These are phyloP conservation scores for Drosophila leontia DNA, from an alignment of 1,140 invertebrate species.

Conservation along the genomic window DNA sequence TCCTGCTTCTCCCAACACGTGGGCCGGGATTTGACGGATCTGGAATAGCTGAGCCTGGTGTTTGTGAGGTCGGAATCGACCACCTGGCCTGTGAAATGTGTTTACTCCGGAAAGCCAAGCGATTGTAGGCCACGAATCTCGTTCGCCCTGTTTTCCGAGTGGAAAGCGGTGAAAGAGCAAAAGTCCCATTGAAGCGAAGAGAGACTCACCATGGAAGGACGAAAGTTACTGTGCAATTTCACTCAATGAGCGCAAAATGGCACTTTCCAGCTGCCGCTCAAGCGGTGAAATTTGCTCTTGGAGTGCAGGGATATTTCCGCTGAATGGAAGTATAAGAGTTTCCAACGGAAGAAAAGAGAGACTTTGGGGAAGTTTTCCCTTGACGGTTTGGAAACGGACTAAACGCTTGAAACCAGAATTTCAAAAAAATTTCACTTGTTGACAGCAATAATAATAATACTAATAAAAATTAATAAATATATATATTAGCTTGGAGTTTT, in stretches of 20 bases:
- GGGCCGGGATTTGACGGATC: slow-evolving; percentile 8
- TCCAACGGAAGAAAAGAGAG: slow-evolving; percentile 4
- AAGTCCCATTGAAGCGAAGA: slow-evolving; percentile 22
- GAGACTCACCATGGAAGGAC: not conserved
- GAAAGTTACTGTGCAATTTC: slow-evolving; percentile 1
- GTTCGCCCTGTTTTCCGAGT: slow-evolving; percentile 6
- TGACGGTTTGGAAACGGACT: slow-evolving; percentile 41
- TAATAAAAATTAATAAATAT: not conserved
- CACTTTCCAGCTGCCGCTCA: slow-evolving; percentile 9
- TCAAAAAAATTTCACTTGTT: slow-evolving; percentile 56
- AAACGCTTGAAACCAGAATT: slow-evolving; percentile 24
- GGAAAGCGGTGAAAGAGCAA: slow-evolving; percentile 49
- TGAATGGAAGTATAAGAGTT: slow-evolving; percentile 69
- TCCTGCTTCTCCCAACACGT: not conserved
- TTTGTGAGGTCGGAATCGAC: slow-evolving; percentile 1
- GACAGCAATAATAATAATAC: slow-evolving; percentile 16
- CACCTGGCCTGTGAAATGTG: slow-evolving; percentile 8
- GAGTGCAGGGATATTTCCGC: slow-evolving; percentile 12
- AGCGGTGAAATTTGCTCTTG: slow-evolving; percentile 58
- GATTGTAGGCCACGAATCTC: slow-evolving; percentile 66
- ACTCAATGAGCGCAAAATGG: slow-evolving; percentile 23
- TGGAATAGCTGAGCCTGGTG: not conserved
- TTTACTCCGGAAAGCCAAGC: slow-evolving; percentile 51
- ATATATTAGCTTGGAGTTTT: not conserved
- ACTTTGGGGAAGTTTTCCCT: slow-evolving; percentile 20